phyloP scores from a whole-genome alignment of 2,113 vertebrate genomes.

The Calidris pugnax region DNA sequence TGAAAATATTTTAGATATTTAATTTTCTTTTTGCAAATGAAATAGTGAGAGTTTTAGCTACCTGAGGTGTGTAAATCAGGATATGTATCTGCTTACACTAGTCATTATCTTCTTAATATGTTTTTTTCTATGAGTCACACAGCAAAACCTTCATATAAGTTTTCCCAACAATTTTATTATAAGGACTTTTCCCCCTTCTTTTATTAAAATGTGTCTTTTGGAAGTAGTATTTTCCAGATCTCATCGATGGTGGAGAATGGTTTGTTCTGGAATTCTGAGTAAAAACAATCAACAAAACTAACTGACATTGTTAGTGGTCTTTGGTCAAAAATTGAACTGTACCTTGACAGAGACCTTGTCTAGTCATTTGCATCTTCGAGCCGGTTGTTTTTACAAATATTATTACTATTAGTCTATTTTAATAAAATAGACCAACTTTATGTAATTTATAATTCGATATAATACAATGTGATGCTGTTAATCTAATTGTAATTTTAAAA shows the following conservation, averaged over 20 bases:
- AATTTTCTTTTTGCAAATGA: background rate
- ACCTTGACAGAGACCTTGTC: background rate
- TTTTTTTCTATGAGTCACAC: fast-evolving
- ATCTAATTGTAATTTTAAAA: background rate
- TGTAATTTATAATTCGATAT: background rate
- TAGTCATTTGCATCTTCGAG: background rate
- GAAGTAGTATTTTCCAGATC: background rate
- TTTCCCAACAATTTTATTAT: background rate
- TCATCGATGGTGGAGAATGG: background rate
- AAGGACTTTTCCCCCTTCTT: background rate
- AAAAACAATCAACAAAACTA: background rate
- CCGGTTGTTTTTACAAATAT: background rate
- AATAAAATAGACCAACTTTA: background rate
- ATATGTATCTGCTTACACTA: background rate
- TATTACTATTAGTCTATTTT: background rate
- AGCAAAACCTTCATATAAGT: background rate
- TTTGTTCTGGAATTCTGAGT: background rate
- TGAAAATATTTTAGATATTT: background rate
- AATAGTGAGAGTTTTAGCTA: background rate
- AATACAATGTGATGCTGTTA: background rate
- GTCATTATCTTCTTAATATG: fast-evolving
- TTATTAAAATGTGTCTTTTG: background rate
- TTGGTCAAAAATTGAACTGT: background rate
- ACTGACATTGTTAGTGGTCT: background rate
- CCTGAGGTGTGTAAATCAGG: background rate